Evolutionary conservation across 1,140 invertebrate genomes (phyloP), one percentile per base, ranked within the genome.

Genomic region (Lasaia peninsularis): DNA sequence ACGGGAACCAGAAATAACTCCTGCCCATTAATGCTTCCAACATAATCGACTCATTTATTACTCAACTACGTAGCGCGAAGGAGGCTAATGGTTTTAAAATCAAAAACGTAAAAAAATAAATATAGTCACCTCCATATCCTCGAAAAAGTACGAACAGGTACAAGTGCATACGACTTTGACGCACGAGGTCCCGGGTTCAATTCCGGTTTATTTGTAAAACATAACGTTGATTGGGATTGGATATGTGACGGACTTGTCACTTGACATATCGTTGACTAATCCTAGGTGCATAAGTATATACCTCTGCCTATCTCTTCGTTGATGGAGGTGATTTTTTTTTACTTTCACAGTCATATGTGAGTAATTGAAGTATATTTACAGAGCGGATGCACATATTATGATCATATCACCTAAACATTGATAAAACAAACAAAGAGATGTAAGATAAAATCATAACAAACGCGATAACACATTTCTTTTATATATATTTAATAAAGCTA

Each of bases 61-160:
- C 28, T 32, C 24, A 14, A 52, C 0, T 4, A 4, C 9, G 69
- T 67, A 2, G 66, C 62, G 32, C 65, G 71, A 74, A 71, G 71
- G 62, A 51, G 59, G 63, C 60, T 70, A 70, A 65, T 66, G 63
- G 69, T 61, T 65, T 65, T 57, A 51, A 60, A 69, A 54, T 28
- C 8, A 28, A 28, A 28, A 28, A 28, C 24, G 5, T 28, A 7
- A 4, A 28, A 28, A 28, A 28, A 28, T 0, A 28, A 4, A 28
- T 28, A 28, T 7, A 28, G 5, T 28, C 5, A 28, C n/a, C n/a
- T n/a, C 24, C 5, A 28, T 28, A 28, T 28, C 8, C 24, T 28
- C 5, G 0, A 4, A 28, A 28, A 28, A 28, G 24, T 4, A 28
- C 24, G n/a, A 28, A 0, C 24, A 6, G 1, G 0, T 28, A 6